Conservation (phyloP, 2,888 invertebrate species). For the Stegana nigrithorax region DNA sequence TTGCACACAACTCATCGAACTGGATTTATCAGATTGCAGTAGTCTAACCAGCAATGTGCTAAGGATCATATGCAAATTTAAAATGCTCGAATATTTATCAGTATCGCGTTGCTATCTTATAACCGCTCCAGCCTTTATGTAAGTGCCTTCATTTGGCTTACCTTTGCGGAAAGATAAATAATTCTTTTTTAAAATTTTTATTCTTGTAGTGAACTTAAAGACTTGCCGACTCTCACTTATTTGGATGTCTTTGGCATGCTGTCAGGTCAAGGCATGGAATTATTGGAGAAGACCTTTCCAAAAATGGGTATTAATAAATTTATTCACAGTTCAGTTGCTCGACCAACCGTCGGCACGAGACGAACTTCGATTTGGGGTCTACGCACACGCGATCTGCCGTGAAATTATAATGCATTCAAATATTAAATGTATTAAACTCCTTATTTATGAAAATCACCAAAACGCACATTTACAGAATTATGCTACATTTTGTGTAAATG, state of each 20-base stretch:
- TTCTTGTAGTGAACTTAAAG: conserved; percentile 71
- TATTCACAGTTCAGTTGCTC: conserved; percentile 85
- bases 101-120: conserved; percentile 86
- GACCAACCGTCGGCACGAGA: conserved; percentile 88
- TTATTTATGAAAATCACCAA: too few relatives aligned
- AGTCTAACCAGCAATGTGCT: conserved; percentile 75
- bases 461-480: too few relatives aligned
- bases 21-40: conserved; percentile 91
- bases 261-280: conserved; percentile 70
- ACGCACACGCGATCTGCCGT: conserved; percentile 83
- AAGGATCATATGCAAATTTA: conserved; percentile 71
- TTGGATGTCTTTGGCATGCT: conserved; percentile 87
- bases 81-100: conserved; percentile 80
- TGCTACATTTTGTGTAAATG: too few relatives aligned
- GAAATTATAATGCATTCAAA: too few relatives aligned
- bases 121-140: conserved; percentile 78
- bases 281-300: conserved; percentile 72
- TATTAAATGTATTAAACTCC: too few relatives aligned
- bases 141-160: conserved; percentile 64
- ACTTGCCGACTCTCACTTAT: conserved; percentile 76
- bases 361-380: conserved; percentile 93
- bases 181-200: background rate
- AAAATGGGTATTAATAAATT: conserved; percentile 79
- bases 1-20: conserved; percentile 80
- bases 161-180: background rate